Evolutionary conservation across 1,140 invertebrate genomes (phyloP).

Genomic region (Leptonema lineaticorne): DNA sequence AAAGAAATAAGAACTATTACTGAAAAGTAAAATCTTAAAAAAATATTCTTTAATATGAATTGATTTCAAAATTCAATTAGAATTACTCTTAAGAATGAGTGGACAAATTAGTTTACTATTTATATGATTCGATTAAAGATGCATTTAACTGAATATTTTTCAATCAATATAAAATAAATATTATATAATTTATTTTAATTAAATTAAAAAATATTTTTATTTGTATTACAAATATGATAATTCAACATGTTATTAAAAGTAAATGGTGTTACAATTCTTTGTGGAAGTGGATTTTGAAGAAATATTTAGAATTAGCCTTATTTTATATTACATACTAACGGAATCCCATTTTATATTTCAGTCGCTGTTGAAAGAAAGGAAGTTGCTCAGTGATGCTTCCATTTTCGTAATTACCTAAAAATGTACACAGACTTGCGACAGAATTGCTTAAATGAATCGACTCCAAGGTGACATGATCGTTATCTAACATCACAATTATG

Average conservation of each 20-base stretch:
- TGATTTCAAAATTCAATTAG: too few species aligned
- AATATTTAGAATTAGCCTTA: neutral
- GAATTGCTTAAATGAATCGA: neutral
- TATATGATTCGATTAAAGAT: too few species aligned
- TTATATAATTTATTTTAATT: too few species aligned
- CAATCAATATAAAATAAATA: too few species aligned
- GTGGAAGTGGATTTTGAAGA: neutral
- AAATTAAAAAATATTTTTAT: neutral
- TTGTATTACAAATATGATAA: neutral
- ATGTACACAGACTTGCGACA: constrained; percentile 6
- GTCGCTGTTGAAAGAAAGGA: neutral
- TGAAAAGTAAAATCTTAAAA: too few species aligned
- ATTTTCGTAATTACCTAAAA: neutral
- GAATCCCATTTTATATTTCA: too few species aligned
- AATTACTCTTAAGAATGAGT: too few species aligned
- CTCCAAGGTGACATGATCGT: constrained; percentile 8
- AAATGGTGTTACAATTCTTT: neutral
- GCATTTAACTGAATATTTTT: too few species aligned
- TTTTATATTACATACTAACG: neutral
- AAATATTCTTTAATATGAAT: too few species aligned
- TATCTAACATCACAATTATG: constrained; percentile 13
- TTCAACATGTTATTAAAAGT: neutral
- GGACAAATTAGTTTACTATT: too few species aligned
- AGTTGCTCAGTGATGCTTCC: neutral
- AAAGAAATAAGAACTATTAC: too few species aligned